Evolutionary conservation across 1,140 invertebrate genomes (phyloP).

Genomic region (Callitettix versicolor): DNA sequence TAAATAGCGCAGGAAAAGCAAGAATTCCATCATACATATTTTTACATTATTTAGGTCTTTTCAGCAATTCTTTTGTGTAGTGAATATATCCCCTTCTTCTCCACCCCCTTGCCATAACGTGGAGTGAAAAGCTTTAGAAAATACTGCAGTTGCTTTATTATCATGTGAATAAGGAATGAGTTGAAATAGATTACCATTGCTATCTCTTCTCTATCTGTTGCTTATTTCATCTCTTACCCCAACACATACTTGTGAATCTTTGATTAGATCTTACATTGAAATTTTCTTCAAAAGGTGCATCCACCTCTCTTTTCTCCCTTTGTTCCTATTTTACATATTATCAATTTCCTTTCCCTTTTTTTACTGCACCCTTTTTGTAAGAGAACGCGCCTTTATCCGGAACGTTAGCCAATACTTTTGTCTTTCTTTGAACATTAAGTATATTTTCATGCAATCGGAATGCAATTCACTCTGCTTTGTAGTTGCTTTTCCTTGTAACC

Average conservation of each 20-base stretch:
- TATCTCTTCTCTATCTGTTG: conserved; percentile 15
- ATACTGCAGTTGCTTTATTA: conserved; percentile 23
- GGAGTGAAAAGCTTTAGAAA: conserved; percentile 18
- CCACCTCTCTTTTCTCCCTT: not conserved
- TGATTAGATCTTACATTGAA: conserved; percentile 19
- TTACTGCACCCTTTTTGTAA: conserved; percentile 9
- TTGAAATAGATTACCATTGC: conserved; percentile 25
- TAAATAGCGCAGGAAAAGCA: not conserved
- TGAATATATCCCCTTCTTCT: conserved; percentile 17
- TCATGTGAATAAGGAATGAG: conserved; percentile 24
- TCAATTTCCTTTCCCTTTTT: conserved; percentile 16
- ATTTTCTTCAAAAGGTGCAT: conserved; percentile 16
- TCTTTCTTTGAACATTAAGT: too few species aligned
- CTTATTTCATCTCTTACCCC: conserved; percentile 15
- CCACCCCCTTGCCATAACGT: conserved; percentile 1
- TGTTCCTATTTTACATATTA: conserved; percentile 16
- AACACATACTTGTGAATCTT: conserved; percentile 16
- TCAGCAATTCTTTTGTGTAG: conserved; percentile 16
- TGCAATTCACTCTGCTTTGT: too few species aligned
- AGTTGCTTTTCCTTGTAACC: too few species aligned
- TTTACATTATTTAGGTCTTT: conserved; percentile 17
- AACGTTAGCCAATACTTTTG: too few species aligned
- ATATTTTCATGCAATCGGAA: too few species aligned
- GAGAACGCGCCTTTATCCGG: too few species aligned
- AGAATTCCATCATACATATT: conserved; percentile 5